Evolutionary conservation across 2,113 vertebrate species (phyloP).

Genomic region (Corvus cornix): DNA sequence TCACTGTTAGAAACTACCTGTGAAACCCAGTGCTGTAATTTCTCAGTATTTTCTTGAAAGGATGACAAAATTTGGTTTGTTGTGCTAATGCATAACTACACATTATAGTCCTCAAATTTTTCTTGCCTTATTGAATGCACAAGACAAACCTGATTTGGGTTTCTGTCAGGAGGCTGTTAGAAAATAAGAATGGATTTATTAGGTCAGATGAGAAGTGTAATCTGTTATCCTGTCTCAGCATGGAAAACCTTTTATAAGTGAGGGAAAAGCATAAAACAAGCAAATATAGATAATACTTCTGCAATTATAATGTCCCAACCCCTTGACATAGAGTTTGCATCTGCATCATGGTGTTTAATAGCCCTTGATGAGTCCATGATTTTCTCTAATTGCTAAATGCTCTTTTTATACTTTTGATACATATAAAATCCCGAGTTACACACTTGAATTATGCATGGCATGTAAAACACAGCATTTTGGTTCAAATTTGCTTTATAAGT

Average conservation of each 20-base stretch:
- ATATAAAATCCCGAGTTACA: not conserved
- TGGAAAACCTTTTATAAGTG: not conserved
- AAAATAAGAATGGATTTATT: not conserved
- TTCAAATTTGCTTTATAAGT: not conserved
- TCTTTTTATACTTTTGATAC: not conserved
- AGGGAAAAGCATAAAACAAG: not conserved
- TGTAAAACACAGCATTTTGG: not conserved
- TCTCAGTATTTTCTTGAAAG: not conserved
- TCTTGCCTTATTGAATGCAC: not conserved
- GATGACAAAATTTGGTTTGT: not conserved
- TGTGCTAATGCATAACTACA: not conserved
- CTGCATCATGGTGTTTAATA: not conserved
- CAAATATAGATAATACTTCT: not conserved
- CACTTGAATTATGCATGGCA: constrained; percentile 20
- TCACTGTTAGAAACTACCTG: not conserved
- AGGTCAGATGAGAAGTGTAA: not conserved
- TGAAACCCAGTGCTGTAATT: not conserved
- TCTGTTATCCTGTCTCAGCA: not conserved
- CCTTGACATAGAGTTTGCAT: not conserved
- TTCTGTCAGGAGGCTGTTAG: not conserved
- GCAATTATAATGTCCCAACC: not conserved
- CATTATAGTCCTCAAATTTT: not conserved
- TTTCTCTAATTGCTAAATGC: constrained; percentile 2
- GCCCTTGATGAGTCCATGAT: not conserved
- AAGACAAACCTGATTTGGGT: not conserved